phyloP scores from a whole-genome alignment of 2,113 vertebrate genomes.

The Colossoma macropomum region DNA sequence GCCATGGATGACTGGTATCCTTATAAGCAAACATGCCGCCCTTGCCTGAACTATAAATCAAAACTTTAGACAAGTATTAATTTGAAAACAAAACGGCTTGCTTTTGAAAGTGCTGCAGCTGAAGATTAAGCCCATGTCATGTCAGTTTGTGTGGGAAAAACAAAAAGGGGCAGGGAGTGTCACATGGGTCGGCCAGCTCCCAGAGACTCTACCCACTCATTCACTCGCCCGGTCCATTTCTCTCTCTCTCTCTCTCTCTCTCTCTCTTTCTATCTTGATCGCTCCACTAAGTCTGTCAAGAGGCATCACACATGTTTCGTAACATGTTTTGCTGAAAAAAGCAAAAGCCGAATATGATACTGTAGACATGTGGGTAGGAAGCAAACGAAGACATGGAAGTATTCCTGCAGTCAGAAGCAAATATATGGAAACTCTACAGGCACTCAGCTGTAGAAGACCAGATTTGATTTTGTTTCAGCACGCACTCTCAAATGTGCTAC shows the following conservation, averaged over 20 bases:
- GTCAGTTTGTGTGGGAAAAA: constrained; percentile 87
- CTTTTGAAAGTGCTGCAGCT: constrained; percentile 70
- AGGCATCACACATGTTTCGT: constrained; percentile 16
- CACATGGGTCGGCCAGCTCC: constrained; percentile 83
- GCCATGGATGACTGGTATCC: constrained; percentile 80
- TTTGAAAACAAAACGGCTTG: constrained; percentile 76
- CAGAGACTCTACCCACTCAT: constrained; percentile 65
- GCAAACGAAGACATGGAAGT: neutral
- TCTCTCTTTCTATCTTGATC: constrained; percentile 5
- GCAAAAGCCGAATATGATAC: neutral
- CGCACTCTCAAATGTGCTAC: neutral
- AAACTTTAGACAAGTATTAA: constrained; percentile 70
- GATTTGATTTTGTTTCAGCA: constrained; percentile 11
- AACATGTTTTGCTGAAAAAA: neutral
- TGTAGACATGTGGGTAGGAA: neutral
- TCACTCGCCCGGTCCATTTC: constrained; percentile 15
- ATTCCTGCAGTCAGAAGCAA: neutral
- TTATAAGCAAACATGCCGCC: constrained; percentile 79
- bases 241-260: neutral
- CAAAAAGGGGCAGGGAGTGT: constrained; percentile 78
- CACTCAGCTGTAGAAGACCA: neutral
- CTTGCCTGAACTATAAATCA: constrained; percentile 84
- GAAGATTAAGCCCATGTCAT: constrained; percentile 72
- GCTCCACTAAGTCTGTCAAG: constrained; percentile 2
- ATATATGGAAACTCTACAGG: neutral